These are phyloP conservation scores for Nesogale talazaci DNA, from an alignment of 2,113 vertebrate genomes.

Conservation along the genomic window DNA sequence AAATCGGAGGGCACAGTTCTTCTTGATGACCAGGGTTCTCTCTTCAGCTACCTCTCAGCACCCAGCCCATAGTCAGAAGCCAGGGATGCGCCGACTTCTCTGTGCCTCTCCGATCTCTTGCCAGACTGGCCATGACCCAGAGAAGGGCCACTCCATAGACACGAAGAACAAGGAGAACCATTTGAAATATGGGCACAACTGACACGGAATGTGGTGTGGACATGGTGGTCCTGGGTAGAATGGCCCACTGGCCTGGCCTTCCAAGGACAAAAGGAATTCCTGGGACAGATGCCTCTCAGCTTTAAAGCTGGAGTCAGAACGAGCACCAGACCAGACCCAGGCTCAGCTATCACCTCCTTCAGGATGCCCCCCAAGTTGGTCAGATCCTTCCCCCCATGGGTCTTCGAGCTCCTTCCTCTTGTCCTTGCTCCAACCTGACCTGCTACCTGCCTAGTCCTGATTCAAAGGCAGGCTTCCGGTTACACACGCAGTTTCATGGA, in stretches of 20 bases:
- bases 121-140: background rate
- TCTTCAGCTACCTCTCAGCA: too few relatives aligned
- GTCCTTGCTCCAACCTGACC: background rate
- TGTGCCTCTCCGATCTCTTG: background rate
- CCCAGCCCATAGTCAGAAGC: too few relatives aligned
- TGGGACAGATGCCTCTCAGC: background rate
- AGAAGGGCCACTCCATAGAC: background rate
- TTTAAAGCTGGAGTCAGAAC: background rate
- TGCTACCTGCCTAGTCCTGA: background rate
- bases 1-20: background rate
- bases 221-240: background rate
- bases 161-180: background rate
- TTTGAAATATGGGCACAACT: background rate
- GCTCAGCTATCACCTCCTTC: background rate
- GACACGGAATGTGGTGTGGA: rapidly evolving
- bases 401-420: background rate
- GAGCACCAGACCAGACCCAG: background rate
- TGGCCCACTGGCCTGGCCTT: background rate
- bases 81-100: background rate
- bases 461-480: background rate
- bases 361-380: background rate
- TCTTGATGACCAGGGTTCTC: background rate
- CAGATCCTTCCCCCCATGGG: rapidly evolving
- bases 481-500: background rate
- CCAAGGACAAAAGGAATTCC: background rate